phyloP scores from a whole-genome alignment of 2,888 invertebrate genomes.

The Heteromyza rotundicornis region DNA sequence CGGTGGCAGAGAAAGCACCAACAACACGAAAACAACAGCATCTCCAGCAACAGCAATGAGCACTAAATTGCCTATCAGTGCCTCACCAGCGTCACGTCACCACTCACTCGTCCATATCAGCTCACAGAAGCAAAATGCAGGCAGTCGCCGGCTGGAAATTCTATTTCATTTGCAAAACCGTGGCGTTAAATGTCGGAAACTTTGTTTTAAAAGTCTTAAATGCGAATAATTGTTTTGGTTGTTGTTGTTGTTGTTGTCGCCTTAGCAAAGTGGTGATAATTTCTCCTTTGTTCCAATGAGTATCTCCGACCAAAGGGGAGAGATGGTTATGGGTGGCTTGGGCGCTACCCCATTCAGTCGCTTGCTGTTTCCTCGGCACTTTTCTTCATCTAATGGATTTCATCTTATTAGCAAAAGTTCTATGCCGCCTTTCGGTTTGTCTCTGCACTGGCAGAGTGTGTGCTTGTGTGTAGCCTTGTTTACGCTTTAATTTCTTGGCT shows the following conservation, averaged over 20 bases:
- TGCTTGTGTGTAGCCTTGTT: slow-evolving; percentile 23
- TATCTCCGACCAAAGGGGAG: neutral
- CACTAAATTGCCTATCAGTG: slow-evolving; percentile 54
- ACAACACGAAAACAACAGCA: slow-evolving; percentile 16
- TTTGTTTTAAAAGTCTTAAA: slow-evolving; percentile 50
- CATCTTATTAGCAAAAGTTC: slow-evolving; percentile 57
- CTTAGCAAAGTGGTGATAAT: slow-evolving; percentile 56
- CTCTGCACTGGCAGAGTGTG: neutral
- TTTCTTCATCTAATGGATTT: slow-evolving; percentile 46
- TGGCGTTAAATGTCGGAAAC: slow-evolving; percentile 48
- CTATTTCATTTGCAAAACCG: slow-evolving; percentile 28
- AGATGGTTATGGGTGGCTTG: too few relatives aligned
- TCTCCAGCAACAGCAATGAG: slow-evolving; percentile 27
- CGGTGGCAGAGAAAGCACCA: slow-evolving; percentile 40
- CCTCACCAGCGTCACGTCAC: slow-evolving; percentile 6
- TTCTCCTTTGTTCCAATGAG: slow-evolving; percentile 51
- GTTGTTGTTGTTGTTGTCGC: slow-evolving; percentile 35
- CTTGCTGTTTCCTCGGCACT: neutral
- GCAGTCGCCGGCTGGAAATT: neutral
- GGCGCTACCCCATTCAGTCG: neutral
- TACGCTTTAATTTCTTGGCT: slow-evolving; percentile 38
- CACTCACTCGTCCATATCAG: neutral
- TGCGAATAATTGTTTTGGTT: slow-evolving; percentile 33
- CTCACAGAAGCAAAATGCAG: neutral
- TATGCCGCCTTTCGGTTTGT: slow-evolving; percentile 41